Conservation (phyloP, 2,888 invertebrate species). For the Sinodicranocentrus sp. region DNA sequence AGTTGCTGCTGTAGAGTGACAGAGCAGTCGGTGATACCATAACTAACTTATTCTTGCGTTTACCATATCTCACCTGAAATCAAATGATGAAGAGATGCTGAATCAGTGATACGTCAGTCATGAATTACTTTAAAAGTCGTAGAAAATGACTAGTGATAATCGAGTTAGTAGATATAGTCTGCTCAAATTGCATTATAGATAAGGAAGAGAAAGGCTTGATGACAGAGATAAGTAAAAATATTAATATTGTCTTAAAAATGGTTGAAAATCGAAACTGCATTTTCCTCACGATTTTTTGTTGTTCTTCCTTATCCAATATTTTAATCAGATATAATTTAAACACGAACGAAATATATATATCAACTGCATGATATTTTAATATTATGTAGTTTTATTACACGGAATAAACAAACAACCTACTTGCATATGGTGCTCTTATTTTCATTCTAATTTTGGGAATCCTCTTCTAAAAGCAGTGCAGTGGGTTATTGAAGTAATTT, state of each 20-base stretch:
- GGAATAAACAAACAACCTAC: neutral
- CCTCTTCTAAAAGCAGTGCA: neutral
- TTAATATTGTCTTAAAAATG: neutral
- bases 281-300: slow-evolving; percentile 3
- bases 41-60: too few relatives aligned
- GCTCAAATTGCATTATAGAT: too few relatives aligned
- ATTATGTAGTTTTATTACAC: neutral
- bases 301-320: slow-evolving; percentile 7
- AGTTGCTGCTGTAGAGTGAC: too few relatives aligned
- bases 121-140: too few relatives aligned
- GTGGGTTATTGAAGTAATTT: slow-evolving; percentile 10
- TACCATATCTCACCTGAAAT: too few relatives aligned
- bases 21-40: too few relatives aligned
- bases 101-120: too few relatives aligned
- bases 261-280: neutral
- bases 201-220: slow-evolving; percentile 5
- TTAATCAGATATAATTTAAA: slow-evolving; percentile 1
- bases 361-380: neutral
- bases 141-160: too few relatives aligned
- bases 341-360: slow-evolving; percentile 3
- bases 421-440: neutral
- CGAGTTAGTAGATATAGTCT: too few relatives aligned
- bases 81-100: too few relatives aligned
- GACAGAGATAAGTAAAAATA: neutral
- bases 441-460: neutral